Percentiles rank a stretch among this genome's conserved stretches.
phyloP scores from a whole-genome alignment of 2,113 vertebrate genomes.

The Pelodiscus sinensis region DNA sequence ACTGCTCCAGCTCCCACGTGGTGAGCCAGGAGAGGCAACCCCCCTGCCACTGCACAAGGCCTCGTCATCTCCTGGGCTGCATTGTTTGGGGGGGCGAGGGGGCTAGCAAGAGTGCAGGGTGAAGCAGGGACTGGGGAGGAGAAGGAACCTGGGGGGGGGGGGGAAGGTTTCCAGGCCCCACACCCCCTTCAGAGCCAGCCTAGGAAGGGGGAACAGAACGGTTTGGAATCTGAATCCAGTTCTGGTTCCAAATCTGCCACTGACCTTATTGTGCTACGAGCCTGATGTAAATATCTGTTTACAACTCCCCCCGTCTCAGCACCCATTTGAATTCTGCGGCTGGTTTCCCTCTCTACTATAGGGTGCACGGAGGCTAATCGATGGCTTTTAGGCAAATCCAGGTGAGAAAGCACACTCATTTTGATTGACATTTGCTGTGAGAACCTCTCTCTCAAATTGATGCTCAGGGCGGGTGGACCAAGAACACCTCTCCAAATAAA shows the following conservation, averaged over 20 bases:
- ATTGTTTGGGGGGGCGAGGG: too few relatives aligned
- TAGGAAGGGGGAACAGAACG: rapidly evolving
- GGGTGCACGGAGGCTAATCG: not conserved
- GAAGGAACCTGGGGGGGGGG: too few relatives aligned
- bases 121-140: too few relatives aligned
- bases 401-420: not conserved
- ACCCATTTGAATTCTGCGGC: not conserved
- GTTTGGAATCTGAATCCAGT: not conserved
- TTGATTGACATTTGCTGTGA: not conserved
- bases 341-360: not conserved
- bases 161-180: too few relatives aligned
- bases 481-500: not conserved
- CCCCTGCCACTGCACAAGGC: too few relatives aligned
- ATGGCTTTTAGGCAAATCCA: not conserved
- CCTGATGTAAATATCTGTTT: not conserved
- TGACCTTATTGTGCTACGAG: rapidly evolving
- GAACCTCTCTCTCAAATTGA: not conserved
- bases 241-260: not conserved
- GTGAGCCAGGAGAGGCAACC: too few relatives aligned
- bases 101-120: too few relatives aligned
- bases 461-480: not conserved
- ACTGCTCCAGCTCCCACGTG: too few relatives aligned
- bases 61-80: too few relatives aligned
- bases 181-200: too few relatives aligned
- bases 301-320: not conserved